Base-by-base conservation (phyloP, 2,113 vertebrate species). In the Chaenogobius annularis region DNA sequence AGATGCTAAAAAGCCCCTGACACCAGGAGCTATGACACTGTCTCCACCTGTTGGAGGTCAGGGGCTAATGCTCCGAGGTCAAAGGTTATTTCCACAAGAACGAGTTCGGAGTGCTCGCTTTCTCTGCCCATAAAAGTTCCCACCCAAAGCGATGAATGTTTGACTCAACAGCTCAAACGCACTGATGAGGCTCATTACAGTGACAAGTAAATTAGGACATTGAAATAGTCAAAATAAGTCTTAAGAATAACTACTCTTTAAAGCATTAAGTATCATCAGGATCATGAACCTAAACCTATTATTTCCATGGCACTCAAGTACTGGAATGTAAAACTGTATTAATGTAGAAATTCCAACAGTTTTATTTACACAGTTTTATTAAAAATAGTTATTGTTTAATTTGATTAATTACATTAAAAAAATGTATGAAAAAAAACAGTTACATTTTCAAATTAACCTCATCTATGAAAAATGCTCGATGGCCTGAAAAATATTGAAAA, bases 1-100 rank as follows among this genome's bases (percentile, higher is more conserved):
- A 70, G 86, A 83, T 79, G 87, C 83, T 83, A 68, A 80, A 73
- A 76, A 68, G 81, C 77, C 82, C 77, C 80, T 82, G 77, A 83
- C 84, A 82, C 87, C 90, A 81, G 74, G 86, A 82, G 80, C 31
- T 83, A 78, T 83, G 91, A 94, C 92, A 93, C 80, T 61, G 77
- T 86, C 90, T 90, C 85, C 93, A 94, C 93, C 93, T 94, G 93
- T 93, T 83, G 73, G 72, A 48, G 92, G 91, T 92, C 92, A 91
- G 46, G 71, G 92, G 92, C 78, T 93, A 93, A 94, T 92, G 88
- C 91, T 73, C 37, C 69, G 37, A 85, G 92, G 91, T 92, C 91
- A 92, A 67, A 90, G 92, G 89, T 91, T 92, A 75, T 91, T 87
- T 93, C 85, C 88, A 92, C 89, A 90, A 79, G 76, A 83, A 26